phyloP scores from a whole-genome alignment of 1,140 invertebrate species.

The Ostrea denselamellosa region DNA sequence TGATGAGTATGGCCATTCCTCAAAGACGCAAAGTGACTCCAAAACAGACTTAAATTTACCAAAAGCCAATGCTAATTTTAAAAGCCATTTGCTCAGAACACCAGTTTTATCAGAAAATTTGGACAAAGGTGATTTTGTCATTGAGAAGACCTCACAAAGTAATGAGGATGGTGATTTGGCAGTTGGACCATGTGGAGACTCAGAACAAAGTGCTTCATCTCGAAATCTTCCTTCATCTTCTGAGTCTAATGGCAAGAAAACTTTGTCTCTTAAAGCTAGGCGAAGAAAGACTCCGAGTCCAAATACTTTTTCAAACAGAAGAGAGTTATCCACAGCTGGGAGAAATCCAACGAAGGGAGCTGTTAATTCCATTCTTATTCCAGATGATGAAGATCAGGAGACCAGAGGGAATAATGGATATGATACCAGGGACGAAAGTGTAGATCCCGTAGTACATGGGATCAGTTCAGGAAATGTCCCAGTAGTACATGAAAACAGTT shows the following conservation, averaged over 20 bases:
- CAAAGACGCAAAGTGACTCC: background rate
- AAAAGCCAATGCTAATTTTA: background rate
- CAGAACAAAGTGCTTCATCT: background rate
- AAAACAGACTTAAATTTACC: background rate
- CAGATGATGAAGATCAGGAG: slow-evolving; percentile 6
- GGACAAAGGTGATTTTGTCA: slow-evolving; percentile 15
- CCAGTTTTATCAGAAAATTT: background rate
- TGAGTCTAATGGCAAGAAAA: background rate
- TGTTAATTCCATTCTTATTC: background rate
- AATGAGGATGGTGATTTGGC: background rate
- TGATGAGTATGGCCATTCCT: background rate
- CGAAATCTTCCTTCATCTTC: background rate
- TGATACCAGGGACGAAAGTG: background rate
- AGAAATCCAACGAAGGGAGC: background rate
- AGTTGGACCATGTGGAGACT: background rate
- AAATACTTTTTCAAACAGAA: background rate
- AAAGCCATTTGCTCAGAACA: background rate
- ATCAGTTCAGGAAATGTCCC: background rate
- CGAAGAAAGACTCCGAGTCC: background rate
- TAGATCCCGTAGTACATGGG: background rate
- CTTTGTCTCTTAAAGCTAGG: slow-evolving; percentile 22
- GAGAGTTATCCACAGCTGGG: background rate
- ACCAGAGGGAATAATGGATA: background rate
- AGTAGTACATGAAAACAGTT: background rate
- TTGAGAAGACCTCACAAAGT: background rate